Evolutionary conservation across 1,140 invertebrate genomes (phyloP).

Genomic region (Oppia nitens): DNA sequence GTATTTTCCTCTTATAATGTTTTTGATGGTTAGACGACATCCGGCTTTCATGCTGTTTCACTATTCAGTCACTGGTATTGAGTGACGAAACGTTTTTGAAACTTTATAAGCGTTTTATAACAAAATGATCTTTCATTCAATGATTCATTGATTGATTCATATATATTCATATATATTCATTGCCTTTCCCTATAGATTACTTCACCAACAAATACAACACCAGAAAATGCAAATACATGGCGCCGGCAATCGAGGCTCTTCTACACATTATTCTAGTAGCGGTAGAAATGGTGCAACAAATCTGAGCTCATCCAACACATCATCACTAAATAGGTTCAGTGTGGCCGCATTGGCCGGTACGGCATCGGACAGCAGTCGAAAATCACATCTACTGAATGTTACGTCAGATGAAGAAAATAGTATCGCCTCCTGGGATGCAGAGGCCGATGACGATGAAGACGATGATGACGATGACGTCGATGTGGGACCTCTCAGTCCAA

Average conservation of each 20-base stretch:
- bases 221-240: conserved; percentile 16
- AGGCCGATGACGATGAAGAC: conserved; percentile 7
- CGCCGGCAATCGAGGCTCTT: background rate
- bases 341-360: conserved; percentile 16
- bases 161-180: conserved; percentile 6
- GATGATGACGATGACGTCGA: conserved; percentile 13
- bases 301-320: background rate
- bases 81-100: background rate
- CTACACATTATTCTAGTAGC: background rate
- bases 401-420: conserved; percentile 16
- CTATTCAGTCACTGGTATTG: background rate
- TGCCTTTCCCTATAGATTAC: conserved; percentile 8
- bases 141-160: background rate
- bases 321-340: conserved; percentile 15
- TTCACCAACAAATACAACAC: conserved; percentile 18
- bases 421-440: conserved; percentile 12
- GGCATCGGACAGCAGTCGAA: background rate
- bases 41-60: background rate
- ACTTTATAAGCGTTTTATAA: background rate
- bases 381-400: conserved; percentile 6
- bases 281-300: background rate
- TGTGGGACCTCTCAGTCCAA: conserved; percentile 16
- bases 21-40: background rate
- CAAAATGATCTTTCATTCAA: background rate
- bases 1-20: background rate